phyloP scores from a whole-genome alignment of 2,888 invertebrate genomes.

The Callimorpha dominula region DNA sequence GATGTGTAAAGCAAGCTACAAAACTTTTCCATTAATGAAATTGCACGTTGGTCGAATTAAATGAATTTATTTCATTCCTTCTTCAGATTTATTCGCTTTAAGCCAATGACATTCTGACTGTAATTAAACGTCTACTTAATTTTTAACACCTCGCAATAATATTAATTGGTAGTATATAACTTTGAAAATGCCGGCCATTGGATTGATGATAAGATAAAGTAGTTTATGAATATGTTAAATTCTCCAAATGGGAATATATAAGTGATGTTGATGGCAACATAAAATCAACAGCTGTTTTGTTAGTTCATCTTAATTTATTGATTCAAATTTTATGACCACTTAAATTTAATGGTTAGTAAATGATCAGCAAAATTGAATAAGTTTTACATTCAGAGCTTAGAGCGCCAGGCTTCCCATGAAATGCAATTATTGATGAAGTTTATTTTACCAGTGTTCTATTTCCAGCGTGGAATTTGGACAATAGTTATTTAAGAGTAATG shows the following conservation, averaged over 20 bases:
- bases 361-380: not conserved
- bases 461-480: no score
- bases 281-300: constrained; percentile 12
- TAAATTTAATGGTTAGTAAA: not conserved
- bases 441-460: no score
- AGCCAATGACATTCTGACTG: constrained; percentile 36
- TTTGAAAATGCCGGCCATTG: constrained; percentile 27
- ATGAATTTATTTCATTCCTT: constrained; percentile 22
- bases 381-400: not conserved
- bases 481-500: no score
- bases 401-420: no score
- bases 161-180: constrained; percentile 42
- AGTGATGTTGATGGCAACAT: constrained; percentile 4
- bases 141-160: constrained; percentile 42
- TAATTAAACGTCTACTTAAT: constrained; percentile 33
- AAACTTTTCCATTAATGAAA: not conserved
- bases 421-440: no score
- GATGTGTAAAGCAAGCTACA: not conserved
- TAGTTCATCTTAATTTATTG: constrained; percentile 1
- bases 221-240: constrained; percentile 18
- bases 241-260: not conserved
- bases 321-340: not conserved
- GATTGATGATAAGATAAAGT: constrained; percentile 25
- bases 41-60: constrained; percentile 18
- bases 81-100: constrained; percentile 19